Conservation (phyloP, 1,140 invertebrate genomes). For the Drosophila ironensis region DNA sequence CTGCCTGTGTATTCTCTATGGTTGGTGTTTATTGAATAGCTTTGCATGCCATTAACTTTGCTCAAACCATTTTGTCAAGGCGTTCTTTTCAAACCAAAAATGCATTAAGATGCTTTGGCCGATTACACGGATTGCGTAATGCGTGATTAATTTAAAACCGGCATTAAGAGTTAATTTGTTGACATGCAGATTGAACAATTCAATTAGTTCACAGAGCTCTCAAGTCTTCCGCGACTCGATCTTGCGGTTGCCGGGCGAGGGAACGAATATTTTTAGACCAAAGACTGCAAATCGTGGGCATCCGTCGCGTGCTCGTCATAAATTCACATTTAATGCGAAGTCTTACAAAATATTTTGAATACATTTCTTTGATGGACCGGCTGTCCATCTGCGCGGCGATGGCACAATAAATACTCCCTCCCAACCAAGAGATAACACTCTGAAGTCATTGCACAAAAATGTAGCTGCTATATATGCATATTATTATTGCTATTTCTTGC, state of each 20-base stretch:
- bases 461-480: constrained; percentile 12
- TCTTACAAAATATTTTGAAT: constrained; percentile 16
- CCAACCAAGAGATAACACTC: constrained; percentile 9
- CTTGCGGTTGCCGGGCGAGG: background rate
- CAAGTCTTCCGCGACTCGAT: background rate
- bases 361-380: constrained; percentile 27
- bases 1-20: background rate
- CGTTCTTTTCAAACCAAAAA: background rate
- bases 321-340: constrained; percentile 28
- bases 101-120: constrained; percentile 12
- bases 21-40: background rate
- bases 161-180: background rate
- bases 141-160: background rate
- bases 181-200: constrained; percentile 5
- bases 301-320: no score
- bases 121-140: constrained; percentile 22
- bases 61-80: background rate
- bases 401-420: constrained; percentile 5
- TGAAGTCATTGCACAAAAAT: constrained; percentile 30
- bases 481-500: background rate
- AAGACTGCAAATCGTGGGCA: no score
- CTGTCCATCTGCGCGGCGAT: background rate
- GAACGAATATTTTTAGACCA: constrained; percentile 10
- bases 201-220: background rate
- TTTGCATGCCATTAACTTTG: constrained; percentile 14